A percentile compares a stretch with the other conserved stretches of the same genome.
These are phyloP conservation scores for Drosophila neoperkinsi DNA, from an alignment of 2,888 invertebrate genomes.

Conservation along the genomic window DNA sequence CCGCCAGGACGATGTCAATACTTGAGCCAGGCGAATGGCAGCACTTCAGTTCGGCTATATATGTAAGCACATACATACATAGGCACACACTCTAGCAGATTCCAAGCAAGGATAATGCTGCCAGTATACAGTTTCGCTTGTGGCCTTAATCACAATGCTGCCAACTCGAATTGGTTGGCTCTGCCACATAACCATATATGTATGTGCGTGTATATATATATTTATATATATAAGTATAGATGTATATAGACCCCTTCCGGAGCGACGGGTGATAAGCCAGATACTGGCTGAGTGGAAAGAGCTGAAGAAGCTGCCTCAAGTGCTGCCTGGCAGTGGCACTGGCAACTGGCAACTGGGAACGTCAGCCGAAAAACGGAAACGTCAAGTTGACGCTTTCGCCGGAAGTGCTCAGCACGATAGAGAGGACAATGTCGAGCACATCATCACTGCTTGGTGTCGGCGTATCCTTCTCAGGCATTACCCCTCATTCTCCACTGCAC, in stretches of 20 bases:
- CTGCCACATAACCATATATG: constrained; percentile 3
- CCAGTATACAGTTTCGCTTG: constrained; percentile 29
- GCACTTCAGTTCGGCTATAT: constrained; percentile 57
- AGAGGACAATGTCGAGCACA: constrained; percentile 56
- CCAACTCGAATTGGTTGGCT: constrained; percentile 64
- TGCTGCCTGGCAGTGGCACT: neutral
- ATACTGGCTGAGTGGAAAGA: constrained; percentile 11
- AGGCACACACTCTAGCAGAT: constrained; percentile 30
- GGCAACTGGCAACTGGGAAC: constrained; percentile 29
- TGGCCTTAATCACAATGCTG: constrained; percentile 58
- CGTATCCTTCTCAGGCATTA: constrained; percentile 71
- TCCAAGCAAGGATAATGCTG: constrained; percentile 64
- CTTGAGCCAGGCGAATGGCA: constrained; percentile 78
- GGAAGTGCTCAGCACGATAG: constrained; percentile 79
- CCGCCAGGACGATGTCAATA: constrained; percentile 53
- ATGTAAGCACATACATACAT: constrained; percentile 24
- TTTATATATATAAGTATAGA: neutral
- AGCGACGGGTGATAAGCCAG: constrained; percentile 49
- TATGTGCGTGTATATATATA: neutral
- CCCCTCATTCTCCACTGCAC: constrained; percentile 25
- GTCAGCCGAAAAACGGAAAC: constrained; percentile 75
- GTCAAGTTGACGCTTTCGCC: constrained; percentile 83
- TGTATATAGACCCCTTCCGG: constrained; percentile 4
- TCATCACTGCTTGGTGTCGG: constrained; percentile 26
- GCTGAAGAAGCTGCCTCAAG: constrained; percentile 4